Percentiles rank a stretch among this genome's conserved stretches.
phyloP scores from a whole-genome alignment of 2,888 invertebrate genomes.

The Hermodice carunculata region DNA sequence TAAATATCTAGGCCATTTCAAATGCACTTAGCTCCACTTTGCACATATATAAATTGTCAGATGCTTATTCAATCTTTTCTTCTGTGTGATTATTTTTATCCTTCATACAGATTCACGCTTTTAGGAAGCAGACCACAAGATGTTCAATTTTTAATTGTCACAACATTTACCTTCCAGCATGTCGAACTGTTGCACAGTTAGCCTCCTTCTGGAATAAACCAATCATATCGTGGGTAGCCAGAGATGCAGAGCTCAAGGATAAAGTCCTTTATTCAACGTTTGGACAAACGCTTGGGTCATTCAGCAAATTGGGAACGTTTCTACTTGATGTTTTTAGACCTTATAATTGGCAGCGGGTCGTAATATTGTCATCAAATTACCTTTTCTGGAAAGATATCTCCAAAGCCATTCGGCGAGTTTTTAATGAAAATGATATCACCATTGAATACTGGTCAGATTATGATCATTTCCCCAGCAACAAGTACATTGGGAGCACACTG shows the following conservation, averaged over 20 bases:
- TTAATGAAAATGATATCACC: constrained; percentile 18
- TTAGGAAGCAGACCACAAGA: too few species aligned
- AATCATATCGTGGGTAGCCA: constrained; percentile 48
- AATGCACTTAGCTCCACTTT: too few species aligned
- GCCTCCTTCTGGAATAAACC: constrained; percentile 49
- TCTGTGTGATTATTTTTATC: too few species aligned
- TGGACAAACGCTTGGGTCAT: constrained; percentile 41
- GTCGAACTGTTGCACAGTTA: constrained; percentile 39
- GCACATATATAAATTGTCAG: too few species aligned
- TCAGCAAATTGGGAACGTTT: constrained; percentile 35
- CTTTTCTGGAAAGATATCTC: constrained; percentile 8
- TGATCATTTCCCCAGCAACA: constrained; percentile 17
- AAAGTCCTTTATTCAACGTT: constrained; percentile 39
- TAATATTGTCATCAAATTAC: not conserved
- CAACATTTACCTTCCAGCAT: too few species aligned
- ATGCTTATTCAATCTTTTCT: too few species aligned
- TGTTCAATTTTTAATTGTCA: too few species aligned
- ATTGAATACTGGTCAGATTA: constrained; percentile 16
- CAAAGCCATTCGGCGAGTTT: too few species aligned
- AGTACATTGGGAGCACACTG: constrained; percentile 19
- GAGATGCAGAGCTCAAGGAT: constrained; percentile 39
- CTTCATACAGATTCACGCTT: too few species aligned
- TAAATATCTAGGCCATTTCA: too few species aligned
- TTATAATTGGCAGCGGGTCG: constrained; percentile 19
- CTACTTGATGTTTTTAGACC: constrained; percentile 19